Conservation (phyloP, 2,113 vertebrate genomes). For the Osmerus eperlanus region DNA sequence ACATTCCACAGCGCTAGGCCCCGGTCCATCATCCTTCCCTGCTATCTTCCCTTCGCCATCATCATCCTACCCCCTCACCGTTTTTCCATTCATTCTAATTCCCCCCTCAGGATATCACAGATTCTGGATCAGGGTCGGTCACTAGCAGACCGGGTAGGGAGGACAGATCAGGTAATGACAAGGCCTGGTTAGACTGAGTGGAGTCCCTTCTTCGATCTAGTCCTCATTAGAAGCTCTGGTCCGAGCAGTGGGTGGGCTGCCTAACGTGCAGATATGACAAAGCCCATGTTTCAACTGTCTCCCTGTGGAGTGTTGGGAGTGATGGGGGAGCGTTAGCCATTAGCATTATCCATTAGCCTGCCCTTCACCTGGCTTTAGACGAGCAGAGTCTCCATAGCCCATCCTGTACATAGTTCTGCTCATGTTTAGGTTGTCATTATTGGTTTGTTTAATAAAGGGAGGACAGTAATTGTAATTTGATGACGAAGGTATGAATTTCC, state of each 20-base stretch:
- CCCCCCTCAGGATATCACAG: conserved; percentile 28
- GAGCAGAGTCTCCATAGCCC: neutral
- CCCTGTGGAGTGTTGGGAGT: neutral
- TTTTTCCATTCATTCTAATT: conserved; percentile 55
- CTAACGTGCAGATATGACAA: neutral
- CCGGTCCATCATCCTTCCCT: conserved; percentile 53
- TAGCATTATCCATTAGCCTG: conserved; percentile 46
- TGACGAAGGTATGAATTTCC: conserved; percentile 20
- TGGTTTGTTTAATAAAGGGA: neutral
- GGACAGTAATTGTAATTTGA: neutral
- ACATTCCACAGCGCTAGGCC: conserved; percentile 43
- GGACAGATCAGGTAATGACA: conserved; percentile 17
- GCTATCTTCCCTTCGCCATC: conserved; percentile 28
- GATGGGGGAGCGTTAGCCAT: conserved; percentile 7
- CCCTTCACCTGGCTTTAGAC: conserved; percentile 53
- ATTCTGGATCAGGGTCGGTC: conserved; percentile 6
- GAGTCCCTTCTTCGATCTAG: conserved; percentile 64
- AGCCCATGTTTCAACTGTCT: neutral
- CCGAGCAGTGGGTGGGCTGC: neutral
- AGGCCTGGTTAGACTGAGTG: neutral
- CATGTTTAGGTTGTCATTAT: neutral
- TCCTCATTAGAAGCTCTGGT: conserved; percentile 51
- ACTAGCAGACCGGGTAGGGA: conserved; percentile 3
- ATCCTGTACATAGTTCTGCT: no score
- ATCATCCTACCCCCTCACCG: neutral